Evolutionary conservation across 30 jellyfish, hydroid and myxozoan genomes (phyloP), one percentile per base, ranked within the genome.

Genomic region (Morbakka virulenta): DNA sequence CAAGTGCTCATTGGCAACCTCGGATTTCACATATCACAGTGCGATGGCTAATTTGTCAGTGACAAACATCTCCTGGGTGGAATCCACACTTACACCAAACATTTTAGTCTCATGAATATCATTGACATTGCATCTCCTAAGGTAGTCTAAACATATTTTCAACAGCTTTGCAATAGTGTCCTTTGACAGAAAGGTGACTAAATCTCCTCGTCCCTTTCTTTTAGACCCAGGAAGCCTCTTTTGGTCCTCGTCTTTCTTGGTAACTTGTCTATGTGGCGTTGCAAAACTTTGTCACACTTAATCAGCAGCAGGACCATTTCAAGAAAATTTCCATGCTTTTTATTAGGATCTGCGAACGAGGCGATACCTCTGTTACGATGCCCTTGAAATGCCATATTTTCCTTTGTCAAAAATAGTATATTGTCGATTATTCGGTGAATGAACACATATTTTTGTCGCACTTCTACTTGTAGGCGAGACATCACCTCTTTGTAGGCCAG

Each of bases 21-120:
- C 82, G 49, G 82, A 33, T 36, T 69, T 69, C 48, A 69, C 82
- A 35, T 69, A 69, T 32, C 82, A 50, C 13, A 69, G 71, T 28
- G 49, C 36, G 47, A 69, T 36, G 73, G 82, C 73, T 11, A 69
- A 32, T 20, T 53, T 28, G 69, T 53, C 69, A 3, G 6, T 6
- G 69, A 3, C 22, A 3, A 32, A 6, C 3, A 53, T n/a, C 4
- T 20, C 6, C 23, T 53, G 6, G 69, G 23, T 3, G n/a, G n/a
- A n/a, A n/a, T n/a, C n/a, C n/a, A n/a, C n/a, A n/a, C n/a, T n/a
- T n/a, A n/a, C 69, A 32, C 69, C 25, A n/a, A 3, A 53, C 69
- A 3, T 53, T 53, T 32, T 32, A 6, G 23, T 32, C 25, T 53
- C 69, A 53, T n/a, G 69, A 53, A 53, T 20, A 53, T 53, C 69